Conservation (phyloP, 1,140 invertebrate species). For the Calephelis virginiensis region DNA sequence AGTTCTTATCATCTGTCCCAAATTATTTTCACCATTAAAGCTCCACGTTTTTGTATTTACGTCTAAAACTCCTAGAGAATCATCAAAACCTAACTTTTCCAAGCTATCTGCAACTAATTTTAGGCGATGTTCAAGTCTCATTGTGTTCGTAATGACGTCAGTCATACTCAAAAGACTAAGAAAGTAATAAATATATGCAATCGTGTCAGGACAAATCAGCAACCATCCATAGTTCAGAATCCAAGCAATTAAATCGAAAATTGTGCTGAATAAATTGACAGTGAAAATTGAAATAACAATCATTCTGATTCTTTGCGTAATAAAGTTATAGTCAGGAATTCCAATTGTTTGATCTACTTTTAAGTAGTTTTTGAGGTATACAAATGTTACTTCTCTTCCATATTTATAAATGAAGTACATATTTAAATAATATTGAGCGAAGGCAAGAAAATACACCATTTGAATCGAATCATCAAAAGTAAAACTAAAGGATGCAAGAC, state of each 20-base stretch:
- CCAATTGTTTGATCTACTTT: slow-evolving; percentile 10
- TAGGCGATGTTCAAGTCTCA: slow-evolving; percentile 13
- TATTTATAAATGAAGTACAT: slow-evolving; percentile 21
- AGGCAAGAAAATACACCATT: slow-evolving; percentile 11
- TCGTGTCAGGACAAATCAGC: neutral
- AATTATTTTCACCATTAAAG: neutral
- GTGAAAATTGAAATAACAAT: slow-evolving; percentile 1
- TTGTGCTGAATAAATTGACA: neutral
- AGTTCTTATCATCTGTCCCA: neutral
- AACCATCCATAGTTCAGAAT: neutral
- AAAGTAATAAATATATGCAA: slow-evolving; percentile 15
- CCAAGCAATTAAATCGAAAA: slow-evolving; percentile 7
- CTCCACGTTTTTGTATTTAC: neutral
- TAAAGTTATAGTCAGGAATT: slow-evolving; percentile 1
- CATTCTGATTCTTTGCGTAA: slow-evolving; percentile 7
- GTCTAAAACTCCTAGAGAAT: neutral
- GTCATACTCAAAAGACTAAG: slow-evolving; percentile 19
- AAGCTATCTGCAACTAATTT: slow-evolving; percentile 15
- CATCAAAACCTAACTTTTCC: neutral
- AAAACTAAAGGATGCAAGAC: neutral
- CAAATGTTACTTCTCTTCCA: slow-evolving; percentile 15
- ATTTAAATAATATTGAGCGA: slow-evolving; percentile 18
- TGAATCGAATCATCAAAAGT: slow-evolving; percentile 17
- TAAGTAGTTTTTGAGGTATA: slow-evolving; percentile 16
- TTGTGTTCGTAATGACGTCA: slow-evolving; percentile 5